Conservation (phyloP, 2,888 invertebrate genomes). For the Lampropteryx suffumata region DNA sequence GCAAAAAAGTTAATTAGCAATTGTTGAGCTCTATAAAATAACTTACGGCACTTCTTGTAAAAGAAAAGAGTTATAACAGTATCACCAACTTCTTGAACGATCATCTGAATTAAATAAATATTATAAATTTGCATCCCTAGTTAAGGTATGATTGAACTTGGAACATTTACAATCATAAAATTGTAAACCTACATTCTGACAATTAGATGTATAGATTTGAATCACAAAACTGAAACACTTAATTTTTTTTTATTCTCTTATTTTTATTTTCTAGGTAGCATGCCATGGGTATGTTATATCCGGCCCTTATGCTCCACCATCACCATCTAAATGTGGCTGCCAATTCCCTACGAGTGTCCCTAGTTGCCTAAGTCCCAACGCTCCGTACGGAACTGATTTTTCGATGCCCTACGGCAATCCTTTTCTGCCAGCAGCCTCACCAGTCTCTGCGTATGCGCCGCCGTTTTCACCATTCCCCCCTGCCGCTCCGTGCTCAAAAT, state of each 20-base stretch:
- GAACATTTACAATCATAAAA: no score
- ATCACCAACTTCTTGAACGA: no score
- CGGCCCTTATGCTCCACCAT: neutral
- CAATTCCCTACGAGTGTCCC: neutral
- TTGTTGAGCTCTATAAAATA: no score
- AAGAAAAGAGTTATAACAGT: no score
- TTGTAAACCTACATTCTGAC: no score
- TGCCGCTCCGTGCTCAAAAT: constrained; percentile 41
- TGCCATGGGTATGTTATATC: constrained; percentile 3
- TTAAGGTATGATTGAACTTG: no score
- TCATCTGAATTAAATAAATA: no score
- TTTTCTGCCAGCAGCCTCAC: constrained; percentile 49
- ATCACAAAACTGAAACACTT: neutral
- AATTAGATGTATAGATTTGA: neutral
- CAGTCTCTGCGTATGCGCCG: constrained; percentile 48
- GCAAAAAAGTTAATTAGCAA: no score
- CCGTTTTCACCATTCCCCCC: constrained; percentile 45
- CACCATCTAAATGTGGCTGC: constrained; percentile 4
- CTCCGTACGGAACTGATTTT: neutral
- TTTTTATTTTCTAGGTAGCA: constrained; percentile 6
- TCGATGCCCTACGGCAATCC: constrained; percentile 2
- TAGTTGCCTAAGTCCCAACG: no score
- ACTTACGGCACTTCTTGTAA: no score
- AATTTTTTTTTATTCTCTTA: neutral
- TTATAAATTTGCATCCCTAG: no score